These are phyloP conservation scores for Marisa cornuarietis DNA, from an alignment of 1,140 invertebrate genomes.

Conservation along the genomic window DNA sequence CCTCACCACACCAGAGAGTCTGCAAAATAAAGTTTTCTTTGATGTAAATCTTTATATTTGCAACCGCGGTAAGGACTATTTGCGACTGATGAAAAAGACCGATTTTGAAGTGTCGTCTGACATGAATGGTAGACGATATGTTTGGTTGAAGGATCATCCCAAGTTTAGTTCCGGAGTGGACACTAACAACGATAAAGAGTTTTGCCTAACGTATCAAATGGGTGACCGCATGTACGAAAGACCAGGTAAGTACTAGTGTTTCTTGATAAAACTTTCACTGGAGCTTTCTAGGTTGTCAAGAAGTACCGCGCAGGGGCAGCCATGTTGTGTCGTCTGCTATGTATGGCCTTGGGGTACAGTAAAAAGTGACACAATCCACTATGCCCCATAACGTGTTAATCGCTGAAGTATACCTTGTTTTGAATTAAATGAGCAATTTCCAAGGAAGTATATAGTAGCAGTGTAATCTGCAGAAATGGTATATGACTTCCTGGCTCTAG, in stretches of 20 bases:
- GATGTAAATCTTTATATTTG: conserved; percentile 57
- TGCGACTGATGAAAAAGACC: conserved; percentile 55
- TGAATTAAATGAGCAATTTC: too few species aligned
- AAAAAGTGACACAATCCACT: too few species aligned
- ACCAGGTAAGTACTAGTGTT: conserved; percentile 41
- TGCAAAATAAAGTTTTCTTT: conserved; percentile 60
- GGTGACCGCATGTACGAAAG: conserved; percentile 59
- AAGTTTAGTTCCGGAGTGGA: conserved; percentile 53
- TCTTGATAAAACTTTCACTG: neutral
- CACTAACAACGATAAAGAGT: conserved; percentile 37
- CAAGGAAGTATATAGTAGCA: too few species aligned
- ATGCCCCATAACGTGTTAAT: too few species aligned
- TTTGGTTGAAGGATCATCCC: conserved; percentile 54
- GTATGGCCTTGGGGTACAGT: too few species aligned
- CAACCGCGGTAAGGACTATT: conserved; percentile 56
- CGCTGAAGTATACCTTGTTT: too few species aligned
- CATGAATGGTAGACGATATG: conserved; percentile 50
- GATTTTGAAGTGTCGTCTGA: conserved; percentile 56
- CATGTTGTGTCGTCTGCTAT: neutral
- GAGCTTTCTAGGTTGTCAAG: neutral
- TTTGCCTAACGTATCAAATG: conserved; percentile 39
- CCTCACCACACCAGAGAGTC: conserved; percentile 48
- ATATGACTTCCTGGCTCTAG: too few species aligned
- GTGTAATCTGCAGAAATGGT: too few species aligned
- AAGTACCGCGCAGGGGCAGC: neutral